phyloP scores from a whole-genome alignment of 2,797 vertebrate species.

The Catostomus latipinnis region DNA sequence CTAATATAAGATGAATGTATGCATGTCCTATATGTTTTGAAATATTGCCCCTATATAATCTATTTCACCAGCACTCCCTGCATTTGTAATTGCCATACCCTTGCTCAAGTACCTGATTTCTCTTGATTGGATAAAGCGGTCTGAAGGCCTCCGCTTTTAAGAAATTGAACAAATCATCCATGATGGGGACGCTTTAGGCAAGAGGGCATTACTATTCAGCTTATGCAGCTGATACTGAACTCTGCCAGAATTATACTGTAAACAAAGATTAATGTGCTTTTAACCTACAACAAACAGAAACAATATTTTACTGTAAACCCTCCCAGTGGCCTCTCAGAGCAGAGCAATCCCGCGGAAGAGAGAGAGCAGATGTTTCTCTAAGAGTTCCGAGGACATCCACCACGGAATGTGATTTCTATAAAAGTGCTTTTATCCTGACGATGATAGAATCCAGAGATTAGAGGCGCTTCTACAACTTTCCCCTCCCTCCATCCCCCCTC shows the following conservation, averaged over 20 bases:
- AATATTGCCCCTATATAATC: conserved; percentile 62
- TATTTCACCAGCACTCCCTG: conserved; percentile 68
- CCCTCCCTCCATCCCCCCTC: conserved; percentile 27
- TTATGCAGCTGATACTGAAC: conserved; percentile 56
- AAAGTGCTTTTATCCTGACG: conserved; percentile 73
- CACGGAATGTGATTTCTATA: conserved; percentile 62
- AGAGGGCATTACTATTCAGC: conserved; percentile 57
- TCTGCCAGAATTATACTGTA: conserved; percentile 48
- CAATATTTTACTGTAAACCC: conserved; percentile 60
- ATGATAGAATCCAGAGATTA: conserved; percentile 75
- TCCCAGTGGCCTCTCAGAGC: conserved; percentile 7
- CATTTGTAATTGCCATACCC: conserved; percentile 76
- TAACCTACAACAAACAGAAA: conserved; percentile 65
- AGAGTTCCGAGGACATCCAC: conserved; percentile 51
- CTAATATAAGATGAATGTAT: background rate
- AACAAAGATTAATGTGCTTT: conserved; percentile 75
- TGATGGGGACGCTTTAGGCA: conserved; percentile 41
- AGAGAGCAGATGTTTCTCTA: conserved; percentile 62
- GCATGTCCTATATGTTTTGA: conserved; percentile 54
- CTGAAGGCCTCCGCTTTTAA: conserved; percentile 72
- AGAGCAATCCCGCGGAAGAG: conserved; percentile 36
- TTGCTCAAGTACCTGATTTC: conserved; percentile 55
- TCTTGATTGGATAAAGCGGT: conserved; percentile 64
- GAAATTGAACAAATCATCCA: conserved; percentile 76
- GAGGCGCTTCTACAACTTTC: conserved; percentile 54